A percentile compares a stretch with the other conserved stretches of the same genome.
Evolutionary conservation across 37 sponge, comb jelly and placozoan genomes (phyloP).

Genomic region (Halisarca cf. caerulea): DNA sequence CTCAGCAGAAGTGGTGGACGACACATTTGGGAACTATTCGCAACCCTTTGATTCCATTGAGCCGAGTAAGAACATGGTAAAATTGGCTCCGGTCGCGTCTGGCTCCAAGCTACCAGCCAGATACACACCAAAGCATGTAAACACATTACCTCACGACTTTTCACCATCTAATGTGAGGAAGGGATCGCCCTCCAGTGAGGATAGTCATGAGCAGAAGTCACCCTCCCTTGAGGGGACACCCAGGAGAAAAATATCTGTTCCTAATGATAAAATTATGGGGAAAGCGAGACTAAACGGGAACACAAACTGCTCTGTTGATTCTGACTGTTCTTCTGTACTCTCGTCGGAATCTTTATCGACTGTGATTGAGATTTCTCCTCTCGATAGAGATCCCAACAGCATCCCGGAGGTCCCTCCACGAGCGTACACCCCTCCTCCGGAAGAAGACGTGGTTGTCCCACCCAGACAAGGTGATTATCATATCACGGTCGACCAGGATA

Average conservation of each 20-base stretch:
- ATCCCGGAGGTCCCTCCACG: slow-evolving; percentile 22
- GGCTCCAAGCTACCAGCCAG: neutral
- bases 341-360: neutral
- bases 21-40: slow-evolving; percentile 2
- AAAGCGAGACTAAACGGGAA: neutral
- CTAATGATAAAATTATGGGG: neutral
- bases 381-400: neutral
- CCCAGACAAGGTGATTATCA: neutral
- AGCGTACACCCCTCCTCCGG: neutral
- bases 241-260: too few species aligned
- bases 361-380: neutral
- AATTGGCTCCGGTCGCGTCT: too few species aligned
- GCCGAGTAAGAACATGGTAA: neutral
- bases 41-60: slow-evolving; percentile 14
- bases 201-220: neutral
- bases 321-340: neutral
- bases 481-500: neutral
- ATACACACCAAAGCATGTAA: neutral
- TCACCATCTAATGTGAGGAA: neutral
- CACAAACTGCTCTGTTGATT: neutral
- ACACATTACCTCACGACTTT: neutral
- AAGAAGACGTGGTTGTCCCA: neutral
- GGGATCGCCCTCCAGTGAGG: neutral
- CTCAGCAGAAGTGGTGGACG: neutral
- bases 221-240: too few species aligned